Evolutionary conservation across 1,140 invertebrate species (phyloP), one percentile per base, ranked within the genome.

Genomic region (Drosophila subpulchrella): DNA sequence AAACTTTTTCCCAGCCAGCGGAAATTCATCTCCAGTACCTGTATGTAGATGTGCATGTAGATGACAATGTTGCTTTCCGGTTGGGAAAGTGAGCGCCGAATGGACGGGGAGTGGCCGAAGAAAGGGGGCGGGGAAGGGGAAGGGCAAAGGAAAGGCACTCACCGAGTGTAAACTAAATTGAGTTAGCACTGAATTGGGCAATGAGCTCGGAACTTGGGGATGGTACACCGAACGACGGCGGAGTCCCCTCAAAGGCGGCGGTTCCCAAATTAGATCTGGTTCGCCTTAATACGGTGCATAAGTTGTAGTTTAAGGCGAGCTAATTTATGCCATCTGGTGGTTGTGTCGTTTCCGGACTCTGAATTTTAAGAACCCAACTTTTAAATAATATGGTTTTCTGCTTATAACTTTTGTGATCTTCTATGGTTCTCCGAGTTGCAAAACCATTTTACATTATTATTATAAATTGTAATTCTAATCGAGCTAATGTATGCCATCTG

Each of bases 131-230:
- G 5, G 4, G 32, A 11, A 6, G 15, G 53, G 15, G 5, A 6
- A 20, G 15, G 62, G 41, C 12, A 24, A 13, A 30, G 20, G 47
- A 32, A 42, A 54, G 63, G 62, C 50, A 54, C 39, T 59, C 44
- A 30, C 46, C 58, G 70, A 70, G 63, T 65, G 65, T 75, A 55
- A 75, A 66, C 75, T 66, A 79, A 79, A 83, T 83, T 61, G 76
- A 79, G 75, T 82, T 83, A 70, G 75, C 55, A 68, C 59, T 51
- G 79, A 78, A 74, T 70, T 74, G 79, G 67, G 46, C 78, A 77
- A 81, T 73, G 79, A 68, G 62, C 55, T 17, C 24, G 48, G 55
- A 17, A 30, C 32, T 13, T 20, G 24, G 24, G 6, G 20, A n/a
- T 15, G 13, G 39, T 11, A 13, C 11, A 4, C 1, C 1, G 42